A percentile compares a stretch with the other conserved stretches of the same genome.
Conservation (phyloP, 2,113 vertebrate species). For the Takifugu flavidus region DNA sequence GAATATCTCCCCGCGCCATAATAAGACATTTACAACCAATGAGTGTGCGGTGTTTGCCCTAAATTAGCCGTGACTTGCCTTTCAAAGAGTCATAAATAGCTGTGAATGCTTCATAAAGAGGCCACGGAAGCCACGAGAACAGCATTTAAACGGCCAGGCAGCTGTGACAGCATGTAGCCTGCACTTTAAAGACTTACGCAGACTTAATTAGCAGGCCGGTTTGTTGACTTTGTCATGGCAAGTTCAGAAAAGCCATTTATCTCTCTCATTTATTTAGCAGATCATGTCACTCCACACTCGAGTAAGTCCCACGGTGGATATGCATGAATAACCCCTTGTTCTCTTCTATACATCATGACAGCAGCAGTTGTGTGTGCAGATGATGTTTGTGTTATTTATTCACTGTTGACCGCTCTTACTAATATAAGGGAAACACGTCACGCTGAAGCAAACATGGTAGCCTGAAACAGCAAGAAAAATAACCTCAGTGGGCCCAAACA, state of each 20-base stretch:
- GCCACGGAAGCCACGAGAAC: conserved; percentile 17
- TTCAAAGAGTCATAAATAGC: conserved; percentile 54
- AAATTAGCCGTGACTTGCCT: conserved; percentile 59
- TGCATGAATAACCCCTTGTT: neutral
- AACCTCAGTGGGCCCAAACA: no score
- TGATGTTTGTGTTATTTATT: no score
- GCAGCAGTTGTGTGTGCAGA: neutral
- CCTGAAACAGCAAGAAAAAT: no score
- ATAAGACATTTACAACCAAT: conserved; percentile 49
- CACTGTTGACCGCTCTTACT: no score
- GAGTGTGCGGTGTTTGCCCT: conserved; percentile 31
- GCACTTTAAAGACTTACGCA: neutral
- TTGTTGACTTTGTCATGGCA: neutral
- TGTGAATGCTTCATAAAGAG: conserved; percentile 43
- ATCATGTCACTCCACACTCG: neutral
- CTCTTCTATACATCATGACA: neutral
- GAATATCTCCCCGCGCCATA: conserved; percentile 45
- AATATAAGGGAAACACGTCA: no score
- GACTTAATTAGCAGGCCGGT: neutral
- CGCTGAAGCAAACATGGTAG: no score
- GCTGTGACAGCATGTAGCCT: conserved; percentile 3
- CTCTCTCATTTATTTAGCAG: no score
- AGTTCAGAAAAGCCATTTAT: neutral
- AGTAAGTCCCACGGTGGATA: neutral
- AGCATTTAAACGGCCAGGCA: conserved; percentile 3